Evolutionary conservation across 2,888 invertebrate genomes (phyloP), one percentile per base, ranked within the genome.

Genomic region (Litoditis marina): DNA sequence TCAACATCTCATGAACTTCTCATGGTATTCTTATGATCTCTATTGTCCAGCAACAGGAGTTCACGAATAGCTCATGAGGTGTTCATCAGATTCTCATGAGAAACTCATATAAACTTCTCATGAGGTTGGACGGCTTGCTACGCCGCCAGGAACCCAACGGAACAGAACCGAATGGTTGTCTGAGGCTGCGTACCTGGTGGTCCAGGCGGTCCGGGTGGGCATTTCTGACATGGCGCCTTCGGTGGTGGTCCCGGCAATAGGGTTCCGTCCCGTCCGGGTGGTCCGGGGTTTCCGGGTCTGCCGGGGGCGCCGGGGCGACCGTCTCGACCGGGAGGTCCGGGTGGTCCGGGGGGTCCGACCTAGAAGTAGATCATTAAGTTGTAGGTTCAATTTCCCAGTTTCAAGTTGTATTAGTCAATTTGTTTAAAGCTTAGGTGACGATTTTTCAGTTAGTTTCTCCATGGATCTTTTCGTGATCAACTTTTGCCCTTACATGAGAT

Each of bases 161-260:
- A n/a, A n/a, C n/a, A n/a, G n/a, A n/a, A n/a, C n/a, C n/a, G n/a
- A n/a, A n/a, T n/a, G n/a, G n/a, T n/a, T n/a, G n/a, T n/a, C n/a
- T n/a, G n/a, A n/a, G n/a, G n/a, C 39, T 36, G 11, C 11, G n/a
- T 22, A 46, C 54, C 56, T 19, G 70, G 65, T 46, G 69, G 65
- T 57, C 78, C 77, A 55, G 70, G 70, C 28, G 73, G 73, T 63
- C 73, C 73, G 55, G 73, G 73, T 60, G 73, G 72, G 49, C 70
- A 73, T 46, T 82, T 82, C 65, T 83, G 82, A 62, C 82, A 82
- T 54, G 82, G 82, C 16, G 82, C 81, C 60, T 82, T 82, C 28
- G 82, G 82, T 50, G 82, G 82, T 36, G 82, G 82, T 42, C 81
- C 81, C 11, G 82, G 82, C 8, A 82, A 73, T 22, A 83, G 75